Conservation (phyloP, 2,888 invertebrate genomes). For the Antheraea yamamai region DNA sequence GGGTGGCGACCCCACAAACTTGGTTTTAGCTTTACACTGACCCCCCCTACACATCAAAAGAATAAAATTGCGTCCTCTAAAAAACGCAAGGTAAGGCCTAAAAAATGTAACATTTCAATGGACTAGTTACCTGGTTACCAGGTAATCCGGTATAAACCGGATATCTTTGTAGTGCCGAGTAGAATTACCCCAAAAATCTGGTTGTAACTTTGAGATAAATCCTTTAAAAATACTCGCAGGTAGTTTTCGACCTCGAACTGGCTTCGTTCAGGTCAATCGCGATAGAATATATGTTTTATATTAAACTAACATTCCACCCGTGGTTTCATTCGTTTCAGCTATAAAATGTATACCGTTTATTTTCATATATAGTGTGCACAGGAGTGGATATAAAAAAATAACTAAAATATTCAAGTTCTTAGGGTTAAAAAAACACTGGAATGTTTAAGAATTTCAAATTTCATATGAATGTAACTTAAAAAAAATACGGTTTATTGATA, state of each 20-base stretch:
- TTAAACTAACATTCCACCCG: not conserved
- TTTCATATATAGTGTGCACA: not conserved
- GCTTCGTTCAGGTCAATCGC: not conserved
- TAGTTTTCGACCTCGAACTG: not conserved
- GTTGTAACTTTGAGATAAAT: not conserved
- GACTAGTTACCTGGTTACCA: not conserved
- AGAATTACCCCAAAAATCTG: not conserved
- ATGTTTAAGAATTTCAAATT: too few species aligned
- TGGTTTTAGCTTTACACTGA: too few species aligned
- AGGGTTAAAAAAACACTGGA: too few species aligned
- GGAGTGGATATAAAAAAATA: not conserved
- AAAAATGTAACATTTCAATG: too few species aligned
- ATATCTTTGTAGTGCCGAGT: not conserved
- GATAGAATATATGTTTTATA: not conserved
- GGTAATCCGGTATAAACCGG: slow-evolving; percentile 9
- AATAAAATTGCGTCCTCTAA: too few species aligned
- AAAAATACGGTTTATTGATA: too few species aligned
- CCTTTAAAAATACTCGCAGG: not conserved
- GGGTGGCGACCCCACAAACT: too few species aligned
- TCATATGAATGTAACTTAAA: too few species aligned
- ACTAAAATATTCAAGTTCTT: not conserved
- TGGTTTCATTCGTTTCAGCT: not conserved
- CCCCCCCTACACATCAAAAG: too few species aligned
- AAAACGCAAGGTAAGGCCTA: too few species aligned
- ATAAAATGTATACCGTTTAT: not conserved